Conservation (phyloP, 2,888 invertebrate genomes). For the Rhamphomyia laevipes region DNA sequence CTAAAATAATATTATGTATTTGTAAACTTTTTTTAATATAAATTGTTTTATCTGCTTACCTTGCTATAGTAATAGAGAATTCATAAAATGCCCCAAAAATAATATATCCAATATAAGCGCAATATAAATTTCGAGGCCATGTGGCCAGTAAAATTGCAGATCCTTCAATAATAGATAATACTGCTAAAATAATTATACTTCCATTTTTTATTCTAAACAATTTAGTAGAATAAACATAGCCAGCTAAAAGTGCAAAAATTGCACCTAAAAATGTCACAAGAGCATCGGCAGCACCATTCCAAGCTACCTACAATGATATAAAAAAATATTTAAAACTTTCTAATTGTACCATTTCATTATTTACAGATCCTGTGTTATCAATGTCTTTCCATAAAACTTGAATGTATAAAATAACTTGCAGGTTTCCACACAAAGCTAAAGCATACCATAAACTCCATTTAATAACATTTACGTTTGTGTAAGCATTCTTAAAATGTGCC, state of each 20-base stretch:
- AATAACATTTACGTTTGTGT: conserved; percentile 46
- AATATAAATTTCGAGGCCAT: conserved; percentile 42
- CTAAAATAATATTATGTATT: conserved; percentile 38
- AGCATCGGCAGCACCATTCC: conserved; percentile 68
- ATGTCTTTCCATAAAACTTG: conserved; percentile 59
- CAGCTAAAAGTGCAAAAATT: conserved; percentile 41
- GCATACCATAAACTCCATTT: conserved; percentile 75
- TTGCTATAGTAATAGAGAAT: conserved; percentile 45
- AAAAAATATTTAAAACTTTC: too few species aligned
- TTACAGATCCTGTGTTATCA: too few species aligned
- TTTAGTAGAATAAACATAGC: conserved; percentile 21
- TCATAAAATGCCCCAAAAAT: conserved; percentile 60
- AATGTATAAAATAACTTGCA: conserved; percentile 57
- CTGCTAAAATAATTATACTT: conserved; percentile 30
- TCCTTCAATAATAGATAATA: conserved; percentile 40
- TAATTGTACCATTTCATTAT: conserved; percentile 23
- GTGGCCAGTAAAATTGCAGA: conserved; percentile 42
- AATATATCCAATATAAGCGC: conserved; percentile 60
- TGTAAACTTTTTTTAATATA: too few species aligned
- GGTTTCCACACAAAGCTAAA: conserved; percentile 55
- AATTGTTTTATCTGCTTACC: too few species aligned
- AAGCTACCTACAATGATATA: conserved; percentile 5
- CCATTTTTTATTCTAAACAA: conserved; percentile 34
- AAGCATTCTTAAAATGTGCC: conserved; percentile 48
- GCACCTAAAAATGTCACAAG: conserved; percentile 51